Base-by-base conservation (phyloP, 2,888 invertebrate genomes). In the Byasa hedistus region DNA sequence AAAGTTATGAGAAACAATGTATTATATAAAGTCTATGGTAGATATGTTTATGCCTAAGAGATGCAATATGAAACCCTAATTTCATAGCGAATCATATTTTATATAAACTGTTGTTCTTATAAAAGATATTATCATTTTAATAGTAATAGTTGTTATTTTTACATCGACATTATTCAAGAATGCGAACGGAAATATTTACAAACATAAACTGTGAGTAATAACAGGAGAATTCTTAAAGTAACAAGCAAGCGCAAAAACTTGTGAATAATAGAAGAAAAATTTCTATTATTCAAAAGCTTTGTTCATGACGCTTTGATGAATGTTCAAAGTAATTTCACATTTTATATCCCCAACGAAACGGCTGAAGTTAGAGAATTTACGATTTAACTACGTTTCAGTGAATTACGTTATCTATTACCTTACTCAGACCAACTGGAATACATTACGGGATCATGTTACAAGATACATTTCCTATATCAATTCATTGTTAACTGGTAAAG, bases 261-360 rank as follows among this genome's bases (percentile, higher is more conserved):
- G 32, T 58, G 62, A 48, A 66, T 66, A 66, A 62, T 66, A 62
- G 54, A 62, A 21, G 17, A 58, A 67, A 66, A 69, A 79, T 81
- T 86, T 86, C 87, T 85, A 87, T 87, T 87, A 89, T 88, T 89
- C 87, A 89, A 85, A 87, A 84, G 84, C 81, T 81, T 83, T 85
- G 85, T 81, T 78, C 81, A 72, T 83, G 87, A 88, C 87, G 85
- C 81, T 82, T 81, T 88, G 89, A 89, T 88, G 86, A 88, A 89
- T 88, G 89, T 82, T 84, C 79, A 81, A 84, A 84, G 81, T 84
- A 84, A 87, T 80, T 87, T 85, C 81, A 83, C 79, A 85, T 84
- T 87, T 88, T 85, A 85, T 86, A 85, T 81, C 80, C 73, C 48
- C 78, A 76, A 78, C 75, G 76, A 81, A 83, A 77, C 79, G 81